A percentile compares a stretch with the other conserved stretches of the same genome.
Conservation (phyloP, 1,140 invertebrate species). For the Papilio aristodemus region DNA sequence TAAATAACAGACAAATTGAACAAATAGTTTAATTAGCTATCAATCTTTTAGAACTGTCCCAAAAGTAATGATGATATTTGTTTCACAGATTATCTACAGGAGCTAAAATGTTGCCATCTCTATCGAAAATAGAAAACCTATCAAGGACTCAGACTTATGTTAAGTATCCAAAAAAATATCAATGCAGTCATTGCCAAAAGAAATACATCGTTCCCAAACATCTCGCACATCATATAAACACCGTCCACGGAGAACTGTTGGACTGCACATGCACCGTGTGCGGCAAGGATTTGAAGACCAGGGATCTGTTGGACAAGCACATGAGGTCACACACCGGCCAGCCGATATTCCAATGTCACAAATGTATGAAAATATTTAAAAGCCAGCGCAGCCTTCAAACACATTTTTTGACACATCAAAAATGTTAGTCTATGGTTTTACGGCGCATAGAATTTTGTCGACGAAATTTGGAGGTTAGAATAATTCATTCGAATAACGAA, state of each 20-base stretch:
- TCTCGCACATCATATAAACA: slow-evolving; percentile 41
- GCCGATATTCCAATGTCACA: slow-evolving; percentile 49
- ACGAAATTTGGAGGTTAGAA: slow-evolving; percentile 12
- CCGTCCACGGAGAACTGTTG: slow-evolving; percentile 39
- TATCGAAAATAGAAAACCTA: slow-evolving; percentile 35
- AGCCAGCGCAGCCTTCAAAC: slow-evolving; percentile 44
- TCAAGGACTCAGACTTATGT: slow-evolving; percentile 31
- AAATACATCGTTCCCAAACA: slow-evolving; percentile 44
- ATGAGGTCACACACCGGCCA: slow-evolving; percentile 45
- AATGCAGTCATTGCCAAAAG: slow-evolving; percentile 47
- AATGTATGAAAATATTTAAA: slow-evolving; percentile 51
- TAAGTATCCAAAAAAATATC: slow-evolving; percentile 39
- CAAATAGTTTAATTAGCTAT: neutral
- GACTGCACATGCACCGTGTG: slow-evolving; percentile 45
- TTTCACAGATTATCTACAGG: slow-evolving; percentile 1
- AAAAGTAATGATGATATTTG: neutral
- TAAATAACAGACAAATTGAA: too few relatives aligned
- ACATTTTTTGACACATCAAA: slow-evolving; percentile 49
- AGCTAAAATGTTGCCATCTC: slow-evolving; percentile 41
- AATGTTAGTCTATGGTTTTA: slow-evolving; percentile 36
- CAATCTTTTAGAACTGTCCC: neutral
- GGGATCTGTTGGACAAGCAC: slow-evolving; percentile 47
- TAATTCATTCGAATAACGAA: neutral
- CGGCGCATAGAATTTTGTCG: neutral
- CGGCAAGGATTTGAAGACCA: slow-evolving; percentile 46